Evolutionary conservation across 2,888 invertebrate genomes (phyloP).

Genomic region (Philhelius pedissequus): DNA sequence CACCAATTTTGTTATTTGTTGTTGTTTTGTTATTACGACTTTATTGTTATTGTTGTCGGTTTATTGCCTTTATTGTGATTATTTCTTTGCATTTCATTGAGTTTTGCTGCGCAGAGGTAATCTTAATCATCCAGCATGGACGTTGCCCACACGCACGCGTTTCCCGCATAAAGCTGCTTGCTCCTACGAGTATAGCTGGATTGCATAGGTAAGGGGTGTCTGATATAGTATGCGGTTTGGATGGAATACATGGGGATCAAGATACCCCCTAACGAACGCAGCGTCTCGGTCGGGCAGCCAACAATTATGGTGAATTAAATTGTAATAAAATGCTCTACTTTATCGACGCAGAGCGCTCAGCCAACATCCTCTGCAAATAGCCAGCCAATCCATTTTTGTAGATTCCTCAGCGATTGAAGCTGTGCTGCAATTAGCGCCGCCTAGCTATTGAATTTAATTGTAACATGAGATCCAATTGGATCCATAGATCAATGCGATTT

Average conservation of each 20-base stretch:
- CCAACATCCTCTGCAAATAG: slow-evolving; percentile 35
- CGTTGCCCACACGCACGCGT: slow-evolving; percentile 59
- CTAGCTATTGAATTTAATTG: slow-evolving; percentile 68
- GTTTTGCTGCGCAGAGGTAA: slow-evolving; percentile 39
- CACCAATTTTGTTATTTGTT: slow-evolving; percentile 44
- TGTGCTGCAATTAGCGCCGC: slow-evolving; percentile 62
- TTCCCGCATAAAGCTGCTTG: slow-evolving; percentile 5
- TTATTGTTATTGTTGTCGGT: slow-evolving; percentile 61
- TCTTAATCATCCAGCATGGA: slow-evolving; percentile 59
- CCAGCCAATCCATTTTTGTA: slow-evolving; percentile 35
- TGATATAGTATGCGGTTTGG: neutral
- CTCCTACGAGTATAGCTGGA: no score
- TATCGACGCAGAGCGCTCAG: slow-evolving; percentile 68
- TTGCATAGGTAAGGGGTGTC: slow-evolving; percentile 1
- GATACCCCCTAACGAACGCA: slow-evolving; percentile 21
- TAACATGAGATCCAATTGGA: slow-evolving; percentile 58
- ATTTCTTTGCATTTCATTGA: slow-evolving; percentile 52
- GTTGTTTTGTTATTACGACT: slow-evolving; percentile 56
- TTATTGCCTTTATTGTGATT: slow-evolving; percentile 61
- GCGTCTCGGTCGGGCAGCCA: slow-evolving; percentile 69
- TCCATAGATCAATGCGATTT: slow-evolving; percentile 62
- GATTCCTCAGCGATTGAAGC: slow-evolving; percentile 37
- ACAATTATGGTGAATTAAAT: slow-evolving; percentile 75
- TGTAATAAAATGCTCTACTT: slow-evolving; percentile 74
- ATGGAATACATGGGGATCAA: neutral